A percentile compares a stretch with the other conserved stretches of the same genome.
Conservation (phyloP, 2,113 vertebrate species). For the Aphelocoma coerulescens region DNA sequence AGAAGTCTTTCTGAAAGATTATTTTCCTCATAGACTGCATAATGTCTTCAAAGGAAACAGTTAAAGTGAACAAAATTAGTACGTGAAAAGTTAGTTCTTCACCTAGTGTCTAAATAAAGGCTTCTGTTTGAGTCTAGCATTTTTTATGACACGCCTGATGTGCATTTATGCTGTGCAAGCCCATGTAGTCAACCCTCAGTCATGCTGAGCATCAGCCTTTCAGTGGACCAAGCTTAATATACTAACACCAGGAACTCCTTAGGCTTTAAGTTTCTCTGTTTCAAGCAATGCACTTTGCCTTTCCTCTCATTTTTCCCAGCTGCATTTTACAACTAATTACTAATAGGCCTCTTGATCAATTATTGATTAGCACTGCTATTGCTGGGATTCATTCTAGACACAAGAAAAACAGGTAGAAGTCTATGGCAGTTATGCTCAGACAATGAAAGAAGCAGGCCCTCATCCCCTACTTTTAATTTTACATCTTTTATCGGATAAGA, state of each 20-base stretch:
- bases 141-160: not conserved
- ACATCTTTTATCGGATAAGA: not conserved
- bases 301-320: not conserved
- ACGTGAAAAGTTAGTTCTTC: not conserved
- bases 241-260: not conserved
- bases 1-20: not conserved
- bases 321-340: not conserved
- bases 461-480: not conserved
- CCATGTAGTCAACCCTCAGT: not conserved
- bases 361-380: not conserved
- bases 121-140: not conserved
- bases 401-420: not conserved
- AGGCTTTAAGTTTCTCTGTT: not conserved
- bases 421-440: not conserved
- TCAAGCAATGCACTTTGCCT: not conserved
- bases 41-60: not conserved
- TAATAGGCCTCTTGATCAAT: not conserved
- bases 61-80: not conserved
- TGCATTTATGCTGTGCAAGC: not conserved
- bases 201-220: not conserved
- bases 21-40: not conserved
- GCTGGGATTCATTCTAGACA: not conserved
- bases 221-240: not conserved
- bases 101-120: not conserved
- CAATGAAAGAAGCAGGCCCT: not conserved